Evolutionary conservation across 2,888 invertebrate genomes (phyloP).

Genomic region (Lasiommata megera): DNA sequence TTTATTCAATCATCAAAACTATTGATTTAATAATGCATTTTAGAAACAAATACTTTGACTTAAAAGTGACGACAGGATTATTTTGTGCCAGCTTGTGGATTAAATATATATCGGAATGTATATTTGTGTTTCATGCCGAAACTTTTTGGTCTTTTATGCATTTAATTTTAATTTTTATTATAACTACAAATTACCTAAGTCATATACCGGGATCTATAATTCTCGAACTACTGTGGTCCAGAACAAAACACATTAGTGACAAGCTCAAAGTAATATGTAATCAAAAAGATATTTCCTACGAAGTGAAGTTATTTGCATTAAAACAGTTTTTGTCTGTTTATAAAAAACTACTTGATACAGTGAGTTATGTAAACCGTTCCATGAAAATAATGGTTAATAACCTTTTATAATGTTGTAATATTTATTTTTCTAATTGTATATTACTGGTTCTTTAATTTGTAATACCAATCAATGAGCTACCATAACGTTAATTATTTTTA

Average conservation of each 20-base stretch:
- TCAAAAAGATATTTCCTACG: not conserved
- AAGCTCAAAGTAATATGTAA: slow-evolving; percentile 4
- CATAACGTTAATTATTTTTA: not conserved
- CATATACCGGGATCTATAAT: not conserved
- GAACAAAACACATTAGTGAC: not conserved
- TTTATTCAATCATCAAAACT: not conserved
- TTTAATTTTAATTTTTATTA: not conserved
- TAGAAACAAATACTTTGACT: not conserved
- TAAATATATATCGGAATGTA: not conserved
- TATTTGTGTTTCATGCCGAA: not conserved
- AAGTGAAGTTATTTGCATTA: slow-evolving; percentile 2
- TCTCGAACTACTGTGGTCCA: slow-evolving; percentile 7
- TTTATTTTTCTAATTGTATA: too few species aligned
- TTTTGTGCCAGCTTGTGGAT: not conserved
- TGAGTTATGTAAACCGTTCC: slow-evolving; percentile 1
- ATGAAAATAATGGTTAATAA: slow-evolving; percentile 19
- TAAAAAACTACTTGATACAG: slow-evolving; percentile 13
- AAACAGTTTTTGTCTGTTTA: slow-evolving; percentile 13
- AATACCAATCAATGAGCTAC: too few species aligned
- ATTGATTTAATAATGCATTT: not conserved
- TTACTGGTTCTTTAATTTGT: too few species aligned
- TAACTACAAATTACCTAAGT: slow-evolving; percentile 5
- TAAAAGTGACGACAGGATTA: not conserved
- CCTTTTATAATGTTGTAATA: not conserved
- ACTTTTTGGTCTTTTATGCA: not conserved